phyloP scores from a whole-genome alignment of 2,113 vertebrate species.

The Hippocampus barbouri region DNA sequence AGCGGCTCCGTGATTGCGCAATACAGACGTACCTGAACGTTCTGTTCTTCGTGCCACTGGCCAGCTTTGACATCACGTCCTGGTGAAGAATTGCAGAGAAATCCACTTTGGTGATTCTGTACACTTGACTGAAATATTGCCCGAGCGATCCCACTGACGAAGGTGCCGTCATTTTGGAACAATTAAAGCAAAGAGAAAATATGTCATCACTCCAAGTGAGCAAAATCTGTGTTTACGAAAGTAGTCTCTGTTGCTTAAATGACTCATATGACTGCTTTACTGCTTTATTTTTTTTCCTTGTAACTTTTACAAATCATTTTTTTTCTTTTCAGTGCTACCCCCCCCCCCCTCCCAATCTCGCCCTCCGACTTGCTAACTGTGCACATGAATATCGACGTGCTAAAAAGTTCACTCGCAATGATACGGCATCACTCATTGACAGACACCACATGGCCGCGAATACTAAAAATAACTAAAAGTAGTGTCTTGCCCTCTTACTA shows the following conservation, averaged over 20 bases:
- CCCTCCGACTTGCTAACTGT: neutral
- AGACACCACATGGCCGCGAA: neutral
- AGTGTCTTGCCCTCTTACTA: neutral
- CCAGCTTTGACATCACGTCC: slow-evolving; percentile 49
- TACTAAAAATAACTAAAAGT: neutral
- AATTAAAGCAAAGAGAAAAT: neutral
- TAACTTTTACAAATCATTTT: neutral
- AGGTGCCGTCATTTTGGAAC: neutral
- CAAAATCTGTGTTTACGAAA: too few relatives aligned
- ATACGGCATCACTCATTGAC: neutral
- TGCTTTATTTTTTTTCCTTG: too few relatives aligned
- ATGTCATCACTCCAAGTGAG: neutral
- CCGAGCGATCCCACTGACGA: slow-evolving; percentile 25
- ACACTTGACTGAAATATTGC: slow-evolving; percentile 34
- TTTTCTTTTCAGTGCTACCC: neutral
- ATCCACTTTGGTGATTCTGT: neutral
- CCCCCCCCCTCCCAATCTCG: too few relatives aligned
- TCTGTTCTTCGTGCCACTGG: slow-evolving; percentile 49
- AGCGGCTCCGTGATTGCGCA: slow-evolving; percentile 34
- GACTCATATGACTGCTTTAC: neutral
- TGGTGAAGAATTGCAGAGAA: slow-evolving; percentile 28
- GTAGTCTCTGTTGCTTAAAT: too few relatives aligned
- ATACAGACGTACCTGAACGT: slow-evolving; percentile 45
- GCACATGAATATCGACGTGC: neutral
- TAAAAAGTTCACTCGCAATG: neutral